These are phyloP conservation scores for Anastatus disparis DNA, from an alignment of 1,140 invertebrate genomes.

Conservation along the genomic window DNA sequence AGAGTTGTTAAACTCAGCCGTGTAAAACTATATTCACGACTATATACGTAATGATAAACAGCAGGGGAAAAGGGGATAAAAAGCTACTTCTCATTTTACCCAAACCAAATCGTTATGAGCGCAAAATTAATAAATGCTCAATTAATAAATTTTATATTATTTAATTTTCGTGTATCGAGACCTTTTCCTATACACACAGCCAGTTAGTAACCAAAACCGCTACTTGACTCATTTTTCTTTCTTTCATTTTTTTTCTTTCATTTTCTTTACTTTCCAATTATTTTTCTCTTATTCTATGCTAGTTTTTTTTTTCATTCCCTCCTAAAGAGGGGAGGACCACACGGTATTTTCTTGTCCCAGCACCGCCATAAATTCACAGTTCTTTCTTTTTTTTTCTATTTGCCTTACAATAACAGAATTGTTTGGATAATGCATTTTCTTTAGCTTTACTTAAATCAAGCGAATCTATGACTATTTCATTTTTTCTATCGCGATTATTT, in stretches of 20 bases:
- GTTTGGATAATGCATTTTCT: not conserved
- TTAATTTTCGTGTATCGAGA: conserved; percentile 7
- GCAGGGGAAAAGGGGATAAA: too few species aligned
- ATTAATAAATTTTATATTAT: conserved; percentile 39
- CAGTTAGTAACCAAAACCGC: too few species aligned
- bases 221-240: too few species aligned
- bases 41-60: too few species aligned
- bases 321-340: not conserved
- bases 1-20: too few species aligned
- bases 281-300: not conserved
- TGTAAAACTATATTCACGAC: too few species aligned
- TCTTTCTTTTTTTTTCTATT: too few species aligned
- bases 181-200: not conserved
- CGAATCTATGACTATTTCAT: too few species aligned
- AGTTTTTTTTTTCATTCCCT: not conserved
- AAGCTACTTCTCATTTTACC: too few species aligned
- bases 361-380: not conserved
- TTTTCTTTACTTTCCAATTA: not conserved
- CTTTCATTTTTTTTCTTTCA: not conserved
- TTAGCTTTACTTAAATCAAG: too few species aligned
- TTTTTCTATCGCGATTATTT: too few species aligned
- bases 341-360: too few species aligned
- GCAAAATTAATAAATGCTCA: conserved; percentile 33
- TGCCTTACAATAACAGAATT: not conserved
- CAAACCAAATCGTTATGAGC: not conserved